phyloP scores from a whole-genome alignment of 2,797 vertebrate genomes.

The Falco novaeseelandiae region DNA sequence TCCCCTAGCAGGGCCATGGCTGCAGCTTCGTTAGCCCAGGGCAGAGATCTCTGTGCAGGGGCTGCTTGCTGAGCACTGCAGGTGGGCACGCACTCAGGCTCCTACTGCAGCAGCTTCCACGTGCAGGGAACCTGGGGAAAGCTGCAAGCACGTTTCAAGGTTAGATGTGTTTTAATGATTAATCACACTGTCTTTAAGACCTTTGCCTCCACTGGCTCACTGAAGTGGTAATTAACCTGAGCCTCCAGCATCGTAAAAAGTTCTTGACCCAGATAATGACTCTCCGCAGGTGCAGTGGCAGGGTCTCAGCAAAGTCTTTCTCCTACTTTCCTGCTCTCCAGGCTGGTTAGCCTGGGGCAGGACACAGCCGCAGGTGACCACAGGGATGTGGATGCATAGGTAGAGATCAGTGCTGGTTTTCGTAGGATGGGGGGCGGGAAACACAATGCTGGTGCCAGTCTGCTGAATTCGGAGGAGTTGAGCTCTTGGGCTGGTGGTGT shows the following conservation, averaged over 20 bases:
- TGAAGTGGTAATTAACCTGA: neutral
- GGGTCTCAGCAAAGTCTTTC: neutral
- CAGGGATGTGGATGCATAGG: neutral
- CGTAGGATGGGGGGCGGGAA: neutral
- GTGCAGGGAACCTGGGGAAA: neutral
- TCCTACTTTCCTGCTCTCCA: neutral
- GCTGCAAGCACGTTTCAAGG: neutral
- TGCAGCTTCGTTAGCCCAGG: neutral
- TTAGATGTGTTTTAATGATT: neutral
- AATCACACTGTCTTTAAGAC: neutral
- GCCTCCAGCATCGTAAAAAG: neutral
- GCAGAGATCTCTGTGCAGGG: neutral
- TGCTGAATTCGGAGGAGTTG: neutral
- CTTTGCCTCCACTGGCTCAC: neutral
- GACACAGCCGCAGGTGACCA: neutral
- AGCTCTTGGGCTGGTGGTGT: too few species aligned
- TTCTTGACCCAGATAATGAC: neutral
- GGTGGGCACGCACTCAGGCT: neutral
- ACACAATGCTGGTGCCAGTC: neutral
- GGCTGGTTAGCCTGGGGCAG: too few species aligned
- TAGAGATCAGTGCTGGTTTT: accelerated
- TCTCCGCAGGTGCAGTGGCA: neutral
- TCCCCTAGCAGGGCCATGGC: neutral
- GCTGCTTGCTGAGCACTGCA: neutral
- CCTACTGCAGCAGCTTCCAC: neutral